phyloP scores from a whole-genome alignment of 2,888 invertebrate species.

The Philereme transversata region DNA sequence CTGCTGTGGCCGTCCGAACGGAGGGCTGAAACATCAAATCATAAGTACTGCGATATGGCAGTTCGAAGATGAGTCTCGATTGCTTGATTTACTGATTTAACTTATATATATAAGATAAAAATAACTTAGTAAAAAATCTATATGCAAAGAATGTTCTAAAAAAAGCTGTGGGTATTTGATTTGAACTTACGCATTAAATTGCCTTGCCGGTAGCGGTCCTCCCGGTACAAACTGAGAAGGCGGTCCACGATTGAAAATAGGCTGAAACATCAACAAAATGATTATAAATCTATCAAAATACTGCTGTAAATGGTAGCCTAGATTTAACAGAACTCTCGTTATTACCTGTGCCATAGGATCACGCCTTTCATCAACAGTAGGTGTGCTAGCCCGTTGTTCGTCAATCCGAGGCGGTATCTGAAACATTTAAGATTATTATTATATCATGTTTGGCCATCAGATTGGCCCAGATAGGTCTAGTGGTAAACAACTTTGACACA shows the following conservation, averaged over 20 bases:
- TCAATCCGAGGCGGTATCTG: constrained; percentile 68
- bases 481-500: no score
- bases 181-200: constrained; percentile 47
- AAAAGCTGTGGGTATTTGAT: no score
- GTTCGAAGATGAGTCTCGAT: neutral
- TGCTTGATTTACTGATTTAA: no score
- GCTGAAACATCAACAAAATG: constrained; percentile 46
- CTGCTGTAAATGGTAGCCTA: neutral
- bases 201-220: constrained; percentile 55
- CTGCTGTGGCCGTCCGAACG: constrained; percentile 55
- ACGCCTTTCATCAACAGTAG: constrained; percentile 86
- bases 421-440: neutral
- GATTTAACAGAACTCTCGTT: no score
- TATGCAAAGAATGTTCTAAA: no score
- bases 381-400: constrained; percentile 88
- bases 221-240: constrained; percentile 58
- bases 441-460: no score
- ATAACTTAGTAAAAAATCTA: no score
- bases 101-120: no score
- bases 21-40: constrained; percentile 38
- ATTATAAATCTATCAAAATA: neutral
- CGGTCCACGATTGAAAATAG: constrained; percentile 59
- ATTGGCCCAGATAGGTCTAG: no score
- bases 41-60: neutral
- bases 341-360: constrained; percentile 68